Conservation (phyloP, 2,888 invertebrate genomes). For the Eurois occulta region DNA sequence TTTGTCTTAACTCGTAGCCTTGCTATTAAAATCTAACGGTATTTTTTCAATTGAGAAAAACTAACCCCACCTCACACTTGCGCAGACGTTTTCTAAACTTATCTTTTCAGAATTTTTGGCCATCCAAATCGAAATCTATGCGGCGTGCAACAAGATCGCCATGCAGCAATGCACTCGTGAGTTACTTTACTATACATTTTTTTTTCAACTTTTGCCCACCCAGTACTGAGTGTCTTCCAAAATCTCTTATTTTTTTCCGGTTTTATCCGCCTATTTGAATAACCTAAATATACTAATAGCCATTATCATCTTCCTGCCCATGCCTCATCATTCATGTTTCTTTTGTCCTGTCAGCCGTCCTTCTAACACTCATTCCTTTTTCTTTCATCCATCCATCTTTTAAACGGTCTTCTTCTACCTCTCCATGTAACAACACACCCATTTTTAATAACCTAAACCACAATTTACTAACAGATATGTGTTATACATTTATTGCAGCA, state of each 20-base stretch:
- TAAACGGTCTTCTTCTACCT: background rate
- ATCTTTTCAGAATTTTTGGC: slow-evolving; percentile 36
- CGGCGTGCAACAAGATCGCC: slow-evolving; percentile 36
- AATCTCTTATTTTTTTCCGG: background rate
- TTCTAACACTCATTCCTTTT: background rate
- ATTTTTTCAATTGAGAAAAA: background rate
- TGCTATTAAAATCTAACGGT: background rate
- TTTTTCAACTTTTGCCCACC: background rate
- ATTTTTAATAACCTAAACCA: background rate
- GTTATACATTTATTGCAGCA: slow-evolving; percentile 7
- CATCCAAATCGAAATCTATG: slow-evolving; percentile 38
- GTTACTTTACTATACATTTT: slow-evolving; percentile 1
- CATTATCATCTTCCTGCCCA: background rate
- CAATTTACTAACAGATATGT: background rate
- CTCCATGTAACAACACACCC: background rate
- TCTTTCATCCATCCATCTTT: background rate
- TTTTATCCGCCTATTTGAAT: background rate
- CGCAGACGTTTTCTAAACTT: background rate
- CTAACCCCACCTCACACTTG: background rate
- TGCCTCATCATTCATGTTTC: background rate
- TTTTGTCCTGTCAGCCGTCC: background rate
- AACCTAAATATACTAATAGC: background rate
- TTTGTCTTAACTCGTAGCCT: background rate
- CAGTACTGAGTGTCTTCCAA: background rate
- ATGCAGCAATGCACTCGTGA: slow-evolving; percentile 30